Conservation (phyloP, 2,113 vertebrate genomes). For the Thamnaconus septentrionalis region DNA sequence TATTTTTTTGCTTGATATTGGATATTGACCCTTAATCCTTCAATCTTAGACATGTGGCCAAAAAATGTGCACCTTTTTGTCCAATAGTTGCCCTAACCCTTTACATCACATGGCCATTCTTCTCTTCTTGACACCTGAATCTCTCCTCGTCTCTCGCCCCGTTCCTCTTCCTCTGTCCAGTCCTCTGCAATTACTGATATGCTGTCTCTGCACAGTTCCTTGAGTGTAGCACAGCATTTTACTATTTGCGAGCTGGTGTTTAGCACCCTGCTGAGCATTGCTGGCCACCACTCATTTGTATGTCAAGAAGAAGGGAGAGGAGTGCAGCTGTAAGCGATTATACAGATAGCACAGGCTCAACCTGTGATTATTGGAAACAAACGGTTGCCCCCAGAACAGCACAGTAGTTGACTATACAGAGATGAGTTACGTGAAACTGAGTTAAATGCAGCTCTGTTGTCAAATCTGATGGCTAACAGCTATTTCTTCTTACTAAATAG, state of each 20-base stretch:
- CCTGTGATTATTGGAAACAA: slow-evolving; percentile 51
- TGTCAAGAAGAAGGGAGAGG: slow-evolving; percentile 33
- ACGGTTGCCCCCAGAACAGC: slow-evolving; percentile 12
- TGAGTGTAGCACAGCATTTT: background rate
- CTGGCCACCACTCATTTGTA: slow-evolving; percentile 50
- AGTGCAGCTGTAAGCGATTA: slow-evolving; percentile 56
- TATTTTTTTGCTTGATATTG: no score
- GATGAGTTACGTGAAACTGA: background rate
- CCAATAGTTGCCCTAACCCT: no score
- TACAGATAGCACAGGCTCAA: slow-evolving; percentile 25
- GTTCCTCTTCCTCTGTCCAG: background rate
- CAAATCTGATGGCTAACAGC: background rate
- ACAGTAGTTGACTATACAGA: slow-evolving; percentile 2
- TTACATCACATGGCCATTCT: no score
- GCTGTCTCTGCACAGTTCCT: background rate
- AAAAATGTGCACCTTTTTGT: no score
- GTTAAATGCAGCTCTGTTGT: background rate
- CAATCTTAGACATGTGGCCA: no score
- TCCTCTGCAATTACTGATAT: slow-evolving; percentile 24
- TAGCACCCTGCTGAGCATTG: slow-evolving; percentile 12
- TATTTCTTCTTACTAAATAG: no score
- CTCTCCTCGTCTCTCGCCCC: no score
- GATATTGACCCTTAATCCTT: no score
- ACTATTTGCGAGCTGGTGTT: slow-evolving; percentile 43
- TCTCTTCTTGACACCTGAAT: no score